Evolutionary conservation across 1,140 invertebrate species (phyloP).

Genomic region (Dinothrombium tinctorium): DNA sequence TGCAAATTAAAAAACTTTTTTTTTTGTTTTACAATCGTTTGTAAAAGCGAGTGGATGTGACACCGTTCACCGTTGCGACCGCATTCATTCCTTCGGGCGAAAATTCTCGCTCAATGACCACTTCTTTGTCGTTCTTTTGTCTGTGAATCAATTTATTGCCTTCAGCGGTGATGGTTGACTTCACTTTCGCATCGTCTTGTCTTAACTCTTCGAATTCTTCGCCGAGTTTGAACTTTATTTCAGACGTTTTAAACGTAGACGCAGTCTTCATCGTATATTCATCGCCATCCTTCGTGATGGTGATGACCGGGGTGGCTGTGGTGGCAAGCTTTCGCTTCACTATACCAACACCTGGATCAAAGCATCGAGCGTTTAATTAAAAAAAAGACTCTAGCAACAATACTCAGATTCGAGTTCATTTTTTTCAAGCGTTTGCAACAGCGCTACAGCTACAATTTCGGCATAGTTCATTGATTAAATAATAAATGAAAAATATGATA

Average conservation of each 20-base stretch:
- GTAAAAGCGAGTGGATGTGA: slow-evolving; percentile 8
- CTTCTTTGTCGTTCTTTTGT: background rate
- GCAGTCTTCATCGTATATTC: slow-evolving; percentile 42
- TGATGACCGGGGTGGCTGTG: slow-evolving; percentile 1
- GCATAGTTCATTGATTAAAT: no score
- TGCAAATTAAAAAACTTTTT: no score
- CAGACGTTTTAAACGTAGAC: slow-evolving; percentile 57
- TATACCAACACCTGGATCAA: slow-evolving; percentile 5
- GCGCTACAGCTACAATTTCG: no score
- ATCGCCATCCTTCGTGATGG: slow-evolving; percentile 7
- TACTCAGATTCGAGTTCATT: no score
- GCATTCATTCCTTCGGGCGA: slow-evolving; percentile 14
- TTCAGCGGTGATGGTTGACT: slow-evolving; percentile 19
- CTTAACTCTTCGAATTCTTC: slow-evolving; percentile 65
- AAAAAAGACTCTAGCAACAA: no score
- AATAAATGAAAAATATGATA: no score
- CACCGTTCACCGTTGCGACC: slow-evolving; percentile 3
- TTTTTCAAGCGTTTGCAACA: no score
- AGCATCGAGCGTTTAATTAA: no score
- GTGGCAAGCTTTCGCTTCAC: slow-evolving; percentile 7
- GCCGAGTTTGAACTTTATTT: slow-evolving; percentile 48
- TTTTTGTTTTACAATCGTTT: slow-evolving; percentile 6
- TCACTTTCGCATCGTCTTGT: slow-evolving; percentile 57
- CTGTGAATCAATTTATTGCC: background rate
- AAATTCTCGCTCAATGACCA: background rate